Evolutionary conservation across 1,140 invertebrate genomes (phyloP).

Genomic region (Drosophila mayri): DNA sequence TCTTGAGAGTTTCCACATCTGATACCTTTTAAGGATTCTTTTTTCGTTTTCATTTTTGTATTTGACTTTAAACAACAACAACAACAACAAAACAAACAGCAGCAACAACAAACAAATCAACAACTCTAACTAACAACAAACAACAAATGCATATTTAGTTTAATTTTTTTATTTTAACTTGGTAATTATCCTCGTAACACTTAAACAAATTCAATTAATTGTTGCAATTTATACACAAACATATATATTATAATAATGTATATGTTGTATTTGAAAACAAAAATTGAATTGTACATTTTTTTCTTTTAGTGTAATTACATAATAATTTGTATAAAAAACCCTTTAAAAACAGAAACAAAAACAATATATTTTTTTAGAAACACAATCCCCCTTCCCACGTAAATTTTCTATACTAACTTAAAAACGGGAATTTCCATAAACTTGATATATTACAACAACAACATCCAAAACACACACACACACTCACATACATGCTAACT

Average conservation of each 20-base stretch:
- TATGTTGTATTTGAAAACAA: constrained; percentile 15
- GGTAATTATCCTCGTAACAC: constrained; percentile 21
- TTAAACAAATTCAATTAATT: constrained; percentile 36
- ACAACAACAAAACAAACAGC: constrained; percentile 29
- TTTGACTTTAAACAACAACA: constrained; percentile 48
- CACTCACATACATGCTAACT: background rate
- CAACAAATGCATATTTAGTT: constrained; percentile 47
- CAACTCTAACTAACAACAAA: constrained; percentile 35
- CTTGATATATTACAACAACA: constrained; percentile 10
- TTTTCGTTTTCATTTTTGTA: constrained; percentile 23
- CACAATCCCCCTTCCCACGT: background rate
- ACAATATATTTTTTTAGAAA: constrained; percentile 43
- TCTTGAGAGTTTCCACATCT: constrained; percentile 26
- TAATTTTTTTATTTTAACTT: constrained; percentile 41
- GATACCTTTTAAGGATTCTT: constrained; percentile 9
- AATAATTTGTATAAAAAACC: constrained; percentile 23
- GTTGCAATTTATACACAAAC: constrained; percentile 48
- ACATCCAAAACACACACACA: constrained; percentile 10
- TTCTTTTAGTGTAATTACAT: constrained; percentile 53
- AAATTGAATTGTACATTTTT: constrained; percentile 63
- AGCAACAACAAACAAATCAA: constrained; percentile 34
- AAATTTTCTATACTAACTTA: constrained; percentile 42
- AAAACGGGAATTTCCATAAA: constrained; percentile 6
- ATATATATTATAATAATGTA: constrained; percentile 47
- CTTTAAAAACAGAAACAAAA: constrained; percentile 17